These are phyloP conservation scores for Drosophila melanogaster DNA, from an alignment of 1,140 invertebrate species.

Conservation along the genomic window Release_6_plus_ISO1_MT NC_004354.4:9133001-9133500, in stretches of 20 bases:
- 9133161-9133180: too few relatives aligned
- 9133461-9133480: too few relatives aligned
- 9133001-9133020: constrained; percentile 9
- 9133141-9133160: not conserved
- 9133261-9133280: not conserved
- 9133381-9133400: not conserved
- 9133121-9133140: not conserved
- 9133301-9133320: not conserved
- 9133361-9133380: not conserved
- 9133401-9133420: not conserved
- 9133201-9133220: too few relatives aligned
- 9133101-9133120: not conserved
- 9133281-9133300: not conserved
- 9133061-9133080: constrained; percentile 9
- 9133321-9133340: not conserved
- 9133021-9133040: constrained; percentile 39
- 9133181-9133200: too few relatives aligned
- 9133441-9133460: too few relatives aligned
- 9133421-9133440: not conserved
- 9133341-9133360: not conserved
- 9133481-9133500: not conserved
- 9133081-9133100: constrained; percentile 1
- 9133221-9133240: not conserved
- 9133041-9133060: constrained; percentile 29
- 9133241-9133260: not conserved